These are phyloP conservation scores for Chelon labrosus DNA, from an alignment of 2,797 vertebrate genomes.

Conservation along the genomic window DNA sequence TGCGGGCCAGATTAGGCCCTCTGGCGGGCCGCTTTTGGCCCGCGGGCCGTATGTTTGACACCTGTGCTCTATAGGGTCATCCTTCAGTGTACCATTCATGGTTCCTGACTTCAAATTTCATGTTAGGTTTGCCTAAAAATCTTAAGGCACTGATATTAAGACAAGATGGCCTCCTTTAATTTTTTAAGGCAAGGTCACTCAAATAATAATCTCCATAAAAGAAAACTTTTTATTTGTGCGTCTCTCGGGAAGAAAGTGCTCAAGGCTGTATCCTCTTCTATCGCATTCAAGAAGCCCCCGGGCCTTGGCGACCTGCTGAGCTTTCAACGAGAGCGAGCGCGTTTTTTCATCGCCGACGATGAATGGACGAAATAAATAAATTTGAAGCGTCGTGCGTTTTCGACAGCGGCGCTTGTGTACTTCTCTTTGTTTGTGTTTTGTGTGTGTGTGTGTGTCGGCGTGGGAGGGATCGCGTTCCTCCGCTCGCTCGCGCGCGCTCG, in stretches of 20 bases:
- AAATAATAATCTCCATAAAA: constrained; percentile 18
- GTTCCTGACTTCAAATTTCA: constrained; percentile 35
- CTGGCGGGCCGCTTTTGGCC: too few species aligned
- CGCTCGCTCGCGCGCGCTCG: constrained; percentile 18
- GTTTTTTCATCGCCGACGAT: constrained; percentile 33
- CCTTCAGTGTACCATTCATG: constrained; percentile 36
- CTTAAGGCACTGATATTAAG: constrained; percentile 23
- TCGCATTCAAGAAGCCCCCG: constrained; percentile 28
- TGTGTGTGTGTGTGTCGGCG: constrained; percentile 34
- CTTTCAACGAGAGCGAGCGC: constrained; percentile 46
- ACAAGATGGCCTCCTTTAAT: constrained; percentile 27
- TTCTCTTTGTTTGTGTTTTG: constrained; percentile 8
- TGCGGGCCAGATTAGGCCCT: too few species aligned
- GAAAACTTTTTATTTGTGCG: background rate
- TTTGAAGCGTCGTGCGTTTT: constrained; percentile 36
- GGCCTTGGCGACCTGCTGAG: constrained; percentile 39
- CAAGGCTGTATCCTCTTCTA: constrained; percentile 31
- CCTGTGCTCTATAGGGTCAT: constrained; percentile 20
- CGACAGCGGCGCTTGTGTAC: constrained; percentile 31
- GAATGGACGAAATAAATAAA: constrained; percentile 33
- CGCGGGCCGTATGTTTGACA: too few species aligned
- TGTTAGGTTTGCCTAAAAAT: background rate
- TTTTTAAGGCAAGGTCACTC: constrained; percentile 28
- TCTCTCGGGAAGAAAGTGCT: constrained; percentile 38
- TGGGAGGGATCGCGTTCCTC: constrained; percentile 46